Percentiles rank a stretch among this genome's conserved stretches.
These are phyloP conservation scores for Cephalotes varians DNA, from an alignment of 2,888 invertebrate genomes.

Conservation along the genomic window DNA sequence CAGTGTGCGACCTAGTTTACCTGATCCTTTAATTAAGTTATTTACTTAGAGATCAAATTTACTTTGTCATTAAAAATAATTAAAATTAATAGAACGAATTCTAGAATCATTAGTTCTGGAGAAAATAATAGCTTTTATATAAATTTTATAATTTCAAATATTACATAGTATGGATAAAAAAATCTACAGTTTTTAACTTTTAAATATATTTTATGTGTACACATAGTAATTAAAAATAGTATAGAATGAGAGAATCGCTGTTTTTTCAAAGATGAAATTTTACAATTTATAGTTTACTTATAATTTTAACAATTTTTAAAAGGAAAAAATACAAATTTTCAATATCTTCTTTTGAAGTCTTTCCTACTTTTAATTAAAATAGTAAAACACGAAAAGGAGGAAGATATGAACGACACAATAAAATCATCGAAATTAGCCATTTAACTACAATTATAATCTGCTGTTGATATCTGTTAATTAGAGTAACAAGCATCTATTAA, in stretches of 20 bases:
- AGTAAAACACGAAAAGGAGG: not conserved
- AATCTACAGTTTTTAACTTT: not conserved
- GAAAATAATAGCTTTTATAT: not conserved
- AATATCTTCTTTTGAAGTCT: not conserved
- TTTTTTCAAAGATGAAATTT: not conserved
- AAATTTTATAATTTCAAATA: not conserved
- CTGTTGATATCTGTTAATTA: conserved; percentile 25
- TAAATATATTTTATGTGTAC: not conserved
- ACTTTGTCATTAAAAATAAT: conserved; percentile 28
- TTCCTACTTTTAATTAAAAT: conserved; percentile 24
- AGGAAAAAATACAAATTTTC: not conserved
- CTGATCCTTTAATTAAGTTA: conserved; percentile 8
- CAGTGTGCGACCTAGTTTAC: conserved; percentile 9
- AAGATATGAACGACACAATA: conserved; percentile 7
- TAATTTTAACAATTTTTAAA: not conserved
- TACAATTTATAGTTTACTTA: conserved; percentile 7
- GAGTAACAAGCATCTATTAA: not conserved
- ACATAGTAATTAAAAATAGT: not conserved
- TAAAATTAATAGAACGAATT: not conserved
- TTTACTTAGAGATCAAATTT: not conserved
- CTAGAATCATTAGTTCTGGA: not conserved
- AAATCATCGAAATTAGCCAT: conserved; percentile 22
- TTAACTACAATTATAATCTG: not conserved
- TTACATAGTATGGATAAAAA: not conserved
- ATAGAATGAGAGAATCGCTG: not conserved